Evolutionary conservation across 2,113 vertebrate species (phyloP), one percentile per base, ranked within the genome.

Genomic region (Pterocles gutturalis): DNA sequence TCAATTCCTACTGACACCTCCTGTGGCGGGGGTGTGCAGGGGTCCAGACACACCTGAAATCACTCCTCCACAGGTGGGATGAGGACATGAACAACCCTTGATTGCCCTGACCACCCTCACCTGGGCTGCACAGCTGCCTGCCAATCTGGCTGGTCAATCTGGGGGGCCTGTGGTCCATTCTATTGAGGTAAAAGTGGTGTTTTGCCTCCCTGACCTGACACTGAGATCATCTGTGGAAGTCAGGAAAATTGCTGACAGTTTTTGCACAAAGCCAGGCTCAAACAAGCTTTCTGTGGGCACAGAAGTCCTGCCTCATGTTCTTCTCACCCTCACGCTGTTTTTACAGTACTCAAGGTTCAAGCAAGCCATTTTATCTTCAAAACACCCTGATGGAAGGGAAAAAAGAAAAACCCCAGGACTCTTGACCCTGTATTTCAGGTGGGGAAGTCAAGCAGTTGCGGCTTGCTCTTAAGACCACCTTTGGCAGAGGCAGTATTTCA

Each of bases 371-470:
- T 93, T 26, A 33, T 70, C 49, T 78, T 69, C 55, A 60, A 49
- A 70, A 12, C 13, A 57, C 19, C 8, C 10, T 66, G 26, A 28
- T 13, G 24, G 29, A 55, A 28, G 7, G 17, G 15, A 8, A 41
- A 66, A 66, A 79, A 26, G 7, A 31, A 55, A 17, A 11, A 0
- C 0, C 4, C 10, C 34, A 12, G n/a, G 34, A 24, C 5, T 54
- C 17, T 61, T 48, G 36, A 55, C 20, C 4, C 6, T 31, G 7
- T 41, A 53, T 88, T 85, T 61, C 57, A 83, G 21, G 17, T 54
- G 22, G 9, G 13, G 18, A 84, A 61, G 38, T 26, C 18, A 51
- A 45, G 57, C 33, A 79, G 12, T 4, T 51, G 31, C 53, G 46
- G 62, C 38, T 79, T 76, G 61, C 57, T 91, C 87, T 62, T 31